phyloP scores from a whole-genome alignment of 2,113 vertebrate species.

The Nothobranchius furzeri region DNA sequence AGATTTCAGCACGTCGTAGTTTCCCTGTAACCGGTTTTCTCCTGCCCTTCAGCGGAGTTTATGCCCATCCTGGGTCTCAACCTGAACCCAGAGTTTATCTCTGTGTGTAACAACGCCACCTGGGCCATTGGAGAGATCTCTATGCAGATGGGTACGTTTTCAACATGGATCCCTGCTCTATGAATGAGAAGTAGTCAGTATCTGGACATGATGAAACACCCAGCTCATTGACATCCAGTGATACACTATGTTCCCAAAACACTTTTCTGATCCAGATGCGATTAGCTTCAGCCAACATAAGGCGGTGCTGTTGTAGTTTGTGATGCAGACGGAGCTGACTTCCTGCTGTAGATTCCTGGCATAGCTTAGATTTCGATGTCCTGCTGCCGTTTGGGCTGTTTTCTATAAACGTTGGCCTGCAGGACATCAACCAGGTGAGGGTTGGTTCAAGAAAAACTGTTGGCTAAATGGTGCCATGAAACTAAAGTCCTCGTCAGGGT shows the following conservation, averaged over 20 bases:
- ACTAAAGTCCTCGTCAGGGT: no score
- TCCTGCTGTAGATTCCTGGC: neutral
- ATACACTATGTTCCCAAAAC: conserved; percentile 67
- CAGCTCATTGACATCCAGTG: conserved; percentile 72
- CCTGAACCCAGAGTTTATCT: conserved; percentile 96
- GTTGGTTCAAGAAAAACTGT: no score
- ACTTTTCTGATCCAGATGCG: conserved; percentile 65
- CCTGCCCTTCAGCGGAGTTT: conserved; percentile 84
- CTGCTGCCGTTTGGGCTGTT: no score
- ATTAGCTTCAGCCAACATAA: neutral
- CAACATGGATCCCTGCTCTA: neutral
- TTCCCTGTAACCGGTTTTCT: conserved; percentile 18
- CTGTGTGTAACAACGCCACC: conserved; percentile 91
- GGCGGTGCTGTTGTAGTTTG: neutral
- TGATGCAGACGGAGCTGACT: neutral
- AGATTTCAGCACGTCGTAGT: no score
- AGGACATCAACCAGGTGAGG: no score
- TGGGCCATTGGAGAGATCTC: conserved; percentile 94
- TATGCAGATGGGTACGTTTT: conserved; percentile 88
- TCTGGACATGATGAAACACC: conserved; percentile 74
- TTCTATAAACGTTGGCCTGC: no score
- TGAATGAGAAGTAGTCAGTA: neutral
- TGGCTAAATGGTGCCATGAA: no score
- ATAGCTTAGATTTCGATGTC: no score
- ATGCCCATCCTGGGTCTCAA: conserved; percentile 97